Evolutionary conservation across 2,888 invertebrate genomes (phyloP), one percentile per base, ranked within the genome.

Genomic region (Abrostola tripartita): DNA sequence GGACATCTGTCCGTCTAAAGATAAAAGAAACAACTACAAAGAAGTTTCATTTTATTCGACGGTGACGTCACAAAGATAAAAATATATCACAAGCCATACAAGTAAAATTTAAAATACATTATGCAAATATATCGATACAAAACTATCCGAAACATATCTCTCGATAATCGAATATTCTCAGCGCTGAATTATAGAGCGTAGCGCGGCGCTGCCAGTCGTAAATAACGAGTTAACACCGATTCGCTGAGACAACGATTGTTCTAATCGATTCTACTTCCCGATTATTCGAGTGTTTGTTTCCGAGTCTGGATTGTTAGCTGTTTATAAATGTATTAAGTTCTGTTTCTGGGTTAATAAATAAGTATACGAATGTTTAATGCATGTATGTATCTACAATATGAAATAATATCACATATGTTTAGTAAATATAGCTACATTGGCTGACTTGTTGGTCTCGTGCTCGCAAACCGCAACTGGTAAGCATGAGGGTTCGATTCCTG

Each of bases 141-240:
- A 71, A 69, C 60, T 72, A 65, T 68, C 67, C 67, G 73, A 35
- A 64, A 70, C 67, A 76, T 70, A 72, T 79, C 80, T 69, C 61
- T 58, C 38, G 61, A 57, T 72, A 75, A 76, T 75, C 75, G 81
- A 78, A 71, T 74, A 77, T 62, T 65, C 60, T 68, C 65, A 42
- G 49, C 73, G 61, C 59, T 88, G 85, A 87, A 87, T 88, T 87
- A 87, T 86, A 78, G 83, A 85, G 76, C 71, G 68, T 71, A 77
- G 80, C 83, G 68, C 74, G 68, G 74, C 70, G 61, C 76, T 75
- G 74, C 72, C 65, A 71, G 74, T 75, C 82, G 83, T 88, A 88
- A 88, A 88, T 87, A 88, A 84, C 83, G 54, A 69, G 73, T 65
- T 79, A 65, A 63, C 68, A 61, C 62, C 71, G 65, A 69, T 69